phyloP scores from a whole-genome alignment of 2,113 vertebrate species.

The Corythornis madagascariensis region DNA sequence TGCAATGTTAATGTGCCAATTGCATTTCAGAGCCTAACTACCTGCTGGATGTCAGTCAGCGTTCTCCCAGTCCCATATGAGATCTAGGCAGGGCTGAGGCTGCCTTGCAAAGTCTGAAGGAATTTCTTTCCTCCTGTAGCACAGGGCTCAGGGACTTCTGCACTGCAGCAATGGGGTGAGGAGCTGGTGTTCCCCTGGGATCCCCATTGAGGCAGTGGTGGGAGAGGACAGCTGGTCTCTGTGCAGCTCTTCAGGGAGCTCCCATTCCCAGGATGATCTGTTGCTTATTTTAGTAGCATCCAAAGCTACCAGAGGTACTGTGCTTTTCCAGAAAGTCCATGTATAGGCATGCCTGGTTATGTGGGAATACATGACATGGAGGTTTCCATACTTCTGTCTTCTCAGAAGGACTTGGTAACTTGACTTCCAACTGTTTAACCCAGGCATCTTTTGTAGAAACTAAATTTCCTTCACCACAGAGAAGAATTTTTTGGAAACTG shows the following conservation, averaged over 20 bases:
- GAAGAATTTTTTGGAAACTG: background rate
- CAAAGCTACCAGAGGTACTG: background rate
- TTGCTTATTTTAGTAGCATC: background rate
- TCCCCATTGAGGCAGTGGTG: fast-evolving
- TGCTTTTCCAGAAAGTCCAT: background rate
- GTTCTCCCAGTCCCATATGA: background rate
- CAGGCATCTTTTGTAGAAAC: background rate
- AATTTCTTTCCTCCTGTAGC: background rate
- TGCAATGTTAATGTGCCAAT: background rate
- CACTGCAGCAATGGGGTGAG: fast-evolving
- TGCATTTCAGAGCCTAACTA: background rate
- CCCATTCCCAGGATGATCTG: fast-evolving
- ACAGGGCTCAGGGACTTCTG: background rate
- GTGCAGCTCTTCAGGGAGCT: fast-evolving
- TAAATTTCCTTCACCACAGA: background rate
- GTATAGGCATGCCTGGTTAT: background rate
- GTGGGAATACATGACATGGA: background rate
- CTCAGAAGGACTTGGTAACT: background rate
- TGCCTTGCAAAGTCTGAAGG: background rate
- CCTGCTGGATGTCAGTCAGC: background rate
- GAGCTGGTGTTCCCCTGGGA: background rate
- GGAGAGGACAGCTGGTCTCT: background rate
- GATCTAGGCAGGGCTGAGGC: background rate
- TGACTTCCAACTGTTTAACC: background rate
- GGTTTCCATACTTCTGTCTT: background rate